Base-by-base conservation (phyloP, 2,888 invertebrate species). In the Sthenelais limicola region DNA sequence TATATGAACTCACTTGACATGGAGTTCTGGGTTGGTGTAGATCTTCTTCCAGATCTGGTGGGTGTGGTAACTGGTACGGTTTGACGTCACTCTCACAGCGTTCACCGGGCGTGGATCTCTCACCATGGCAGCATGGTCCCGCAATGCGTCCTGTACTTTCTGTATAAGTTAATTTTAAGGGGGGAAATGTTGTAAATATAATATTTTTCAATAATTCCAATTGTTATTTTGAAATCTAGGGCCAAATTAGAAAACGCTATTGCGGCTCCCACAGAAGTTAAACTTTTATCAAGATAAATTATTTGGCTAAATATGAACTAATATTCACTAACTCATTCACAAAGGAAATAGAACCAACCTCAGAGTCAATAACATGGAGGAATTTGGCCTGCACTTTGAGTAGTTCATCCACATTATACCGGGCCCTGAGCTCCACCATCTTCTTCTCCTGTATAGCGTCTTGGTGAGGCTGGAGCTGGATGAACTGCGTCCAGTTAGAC, bases 121-220 rank as follows among this genome's bases (percentile, higher is more conserved):
- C 7, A 86, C 81, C 24, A 81, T 75, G 3, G 78, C 56, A 7
- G 86, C 85, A 77, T 88, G 86, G 28, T 84, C 82, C 74, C 84
- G 80, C 47, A 88, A 74, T 7, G 84, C 82, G 48, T 85, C 84
- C 73, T 86, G 85, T 4, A 87, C 86, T 78, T 80, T 82, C 86
- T 87, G 73, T n/a, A n/a, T n/a, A 51, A 77, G 74, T 28, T 28
- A 69, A 43, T 43, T 43, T 43, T 15, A 9, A 43, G 12, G 43
- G 9, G n/a, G n/a, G n/a, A n/a, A n/a, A n/a, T n/a, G n/a, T n/a
- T n/a, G n/a, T n/a, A n/a, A n/a, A n/a, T n/a, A n/a, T n/a, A n/a
- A n/a, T n/a, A n/a, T n/a, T n/a, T n/a, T n/a, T n/a, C n/a, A n/a
- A n/a, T n/a, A n/a, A n/a, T n/a, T n/a, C n/a, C n/a, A n/a, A n/a